Base-by-base conservation (phyloP, 2,113 vertebrate species). In the Platycercus adscitus region DNA sequence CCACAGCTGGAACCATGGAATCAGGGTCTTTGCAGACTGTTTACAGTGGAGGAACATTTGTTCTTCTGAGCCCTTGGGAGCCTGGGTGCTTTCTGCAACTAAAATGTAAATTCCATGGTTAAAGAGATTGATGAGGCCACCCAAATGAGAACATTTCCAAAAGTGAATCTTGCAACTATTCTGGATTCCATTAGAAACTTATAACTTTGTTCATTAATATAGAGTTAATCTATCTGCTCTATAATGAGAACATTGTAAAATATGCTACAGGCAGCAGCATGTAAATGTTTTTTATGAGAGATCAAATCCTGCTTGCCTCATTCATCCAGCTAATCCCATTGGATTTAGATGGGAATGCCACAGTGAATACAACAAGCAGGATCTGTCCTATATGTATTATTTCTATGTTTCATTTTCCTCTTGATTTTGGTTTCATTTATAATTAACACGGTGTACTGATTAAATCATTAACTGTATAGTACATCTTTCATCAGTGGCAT, bases 361-460 rank as follows among this genome's bases (percentile, higher is more conserved):
- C 29, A 31, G 69, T 79, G 73, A 87, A 52, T 56, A 87, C 75
- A 73, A 19, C 26, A 50, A 85, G 72, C 77, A 80, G 84, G 41
- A 81, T 78, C 50, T 8, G 41, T 72, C 58, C 73, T 72, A 1
- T 37, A 55, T 68, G 61, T 52, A 47, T 47, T 93, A 44, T 81
- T 93, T 81, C 65, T 93, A 6, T n/a, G 61, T 89, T 95, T 81
- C 64, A 72, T 91, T 95, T 91, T 84, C 56, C 31, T 87, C 73
- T 72, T 92, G 70, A 81, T 86, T 96, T 94, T 37, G 49, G 41
- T 90, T 93, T 92, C 73, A 61, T 82, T 95, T 95, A 63, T 94
- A 92, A 96, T 92, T 96, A 97, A 95, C 89, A 79, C 39, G 82
- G 86, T 87, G 49, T 87, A 69, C 89, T 92, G 89, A 95, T 95